A percentile compares a stretch with the other conserved stretches of the same genome.
Conservation (phyloP, 2,113 vertebrate genomes). For the Shinisaurus crocodilurus region DNA sequence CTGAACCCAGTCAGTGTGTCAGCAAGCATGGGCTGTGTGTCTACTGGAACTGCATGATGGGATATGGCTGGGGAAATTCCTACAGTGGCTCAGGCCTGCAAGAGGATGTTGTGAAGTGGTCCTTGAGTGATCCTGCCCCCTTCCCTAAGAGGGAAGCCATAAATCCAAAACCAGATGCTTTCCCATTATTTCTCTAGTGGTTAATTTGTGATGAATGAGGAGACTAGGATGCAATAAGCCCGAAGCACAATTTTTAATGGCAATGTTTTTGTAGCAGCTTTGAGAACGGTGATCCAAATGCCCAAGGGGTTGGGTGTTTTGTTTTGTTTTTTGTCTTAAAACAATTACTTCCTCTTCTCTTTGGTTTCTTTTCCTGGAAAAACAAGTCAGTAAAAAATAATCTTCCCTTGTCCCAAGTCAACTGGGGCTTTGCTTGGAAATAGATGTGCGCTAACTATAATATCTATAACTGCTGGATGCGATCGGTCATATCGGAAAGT, state of each 20-base stretch:
- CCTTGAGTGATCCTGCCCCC: conserved; percentile 43
- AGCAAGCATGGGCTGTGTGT: too few species aligned
- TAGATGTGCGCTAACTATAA: neutral
- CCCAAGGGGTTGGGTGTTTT: neutral
- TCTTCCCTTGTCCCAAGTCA: conserved; percentile 26
- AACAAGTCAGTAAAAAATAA: neutral
- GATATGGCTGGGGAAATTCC: conserved; percentile 70
- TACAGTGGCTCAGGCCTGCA: neutral
- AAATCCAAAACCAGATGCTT: conserved; percentile 54
- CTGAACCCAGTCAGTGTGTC: too few species aligned
- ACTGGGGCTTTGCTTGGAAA: neutral
- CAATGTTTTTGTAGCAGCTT: conserved; percentile 34
- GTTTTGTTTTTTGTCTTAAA: neutral
- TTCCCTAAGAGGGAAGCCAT: conserved; percentile 12
- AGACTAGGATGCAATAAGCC: neutral
- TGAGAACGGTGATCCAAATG: conserved; percentile 47
- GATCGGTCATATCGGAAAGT: neutral
- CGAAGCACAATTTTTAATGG: neutral
- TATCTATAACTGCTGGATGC: neutral
- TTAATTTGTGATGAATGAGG: conserved; percentile 60
- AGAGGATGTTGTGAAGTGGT: conserved; percentile 50
- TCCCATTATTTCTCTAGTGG: conserved; percentile 58
- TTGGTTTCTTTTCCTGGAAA: conserved; percentile 41
- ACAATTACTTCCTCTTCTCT: conserved; percentile 5
- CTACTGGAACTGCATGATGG: neutral